phyloP scores from a whole-genome alignment of 2,113 vertebrate genomes.

The Apistogramma diplotaenia region DNA sequence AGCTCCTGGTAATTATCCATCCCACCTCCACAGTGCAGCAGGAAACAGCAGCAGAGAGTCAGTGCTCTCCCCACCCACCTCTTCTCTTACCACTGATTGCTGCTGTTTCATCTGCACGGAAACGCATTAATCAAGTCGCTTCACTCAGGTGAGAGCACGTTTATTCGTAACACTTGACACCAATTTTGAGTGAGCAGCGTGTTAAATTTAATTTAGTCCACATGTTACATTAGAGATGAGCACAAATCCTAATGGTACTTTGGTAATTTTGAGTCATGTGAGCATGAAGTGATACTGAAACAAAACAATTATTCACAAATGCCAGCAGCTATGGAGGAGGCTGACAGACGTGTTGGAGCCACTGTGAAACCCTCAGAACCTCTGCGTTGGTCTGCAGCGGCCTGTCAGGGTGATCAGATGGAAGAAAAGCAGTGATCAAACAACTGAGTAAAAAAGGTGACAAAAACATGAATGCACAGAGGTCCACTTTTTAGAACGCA shows the following conservation, averaged over 20 bases:
- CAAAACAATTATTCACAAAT: neutral
- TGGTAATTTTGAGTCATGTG: constrained; percentile 1
- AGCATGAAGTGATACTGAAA: neutral
- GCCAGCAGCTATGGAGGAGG: neutral
- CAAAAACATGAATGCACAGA: neutral
- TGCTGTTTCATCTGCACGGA: constrained; percentile 21
- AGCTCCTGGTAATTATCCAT: constrained; percentile 53
- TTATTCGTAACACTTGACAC: constrained; percentile 54
- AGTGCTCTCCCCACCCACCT: neutral
- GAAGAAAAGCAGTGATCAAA: neutral
- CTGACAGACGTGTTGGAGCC: neutral
- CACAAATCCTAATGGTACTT: constrained; percentile 8
- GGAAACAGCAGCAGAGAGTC: constrained; percentile 12
- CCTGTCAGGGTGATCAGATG: neutral
- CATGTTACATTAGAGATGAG: constrained; percentile 5
- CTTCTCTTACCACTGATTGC: constrained; percentile 20
- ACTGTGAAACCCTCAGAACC: neutral
- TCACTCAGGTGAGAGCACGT: constrained; percentile 26
- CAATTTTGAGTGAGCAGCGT: constrained; percentile 20
- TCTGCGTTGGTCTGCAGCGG: neutral
- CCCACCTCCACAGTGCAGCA: constrained; percentile 41
- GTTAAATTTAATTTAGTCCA: constrained; percentile 47
- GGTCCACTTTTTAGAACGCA: constrained; percentile 10
- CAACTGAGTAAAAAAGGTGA: neutral
- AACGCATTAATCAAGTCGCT: constrained; percentile 48